These are phyloP conservation scores for Epizoanthus ramosus DNA, from an alignment of 92 coral and sea anemone species.

Conservation along the genomic window DNA sequence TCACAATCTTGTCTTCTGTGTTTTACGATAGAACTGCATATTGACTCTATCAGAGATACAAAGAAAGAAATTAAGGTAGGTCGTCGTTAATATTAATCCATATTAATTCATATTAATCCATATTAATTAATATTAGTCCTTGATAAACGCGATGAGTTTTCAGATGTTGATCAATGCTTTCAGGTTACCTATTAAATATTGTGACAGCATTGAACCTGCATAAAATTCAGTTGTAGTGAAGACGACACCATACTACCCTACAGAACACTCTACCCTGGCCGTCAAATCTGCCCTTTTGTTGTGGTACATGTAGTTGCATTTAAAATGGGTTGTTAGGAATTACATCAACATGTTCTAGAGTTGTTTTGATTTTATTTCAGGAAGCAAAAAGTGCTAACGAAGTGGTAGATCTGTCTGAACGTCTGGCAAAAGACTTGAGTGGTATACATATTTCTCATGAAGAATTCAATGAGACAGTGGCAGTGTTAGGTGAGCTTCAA, in stretches of 20 bases:
- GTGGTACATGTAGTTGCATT: neutral
- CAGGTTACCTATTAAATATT: neutral
- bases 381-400: slow-evolving; percentile 9
- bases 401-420: slow-evolving; percentile 22
- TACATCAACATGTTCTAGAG: neutral
- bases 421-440: slow-evolving; percentile 22
- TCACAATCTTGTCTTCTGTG: no score
- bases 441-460: slow-evolving; percentile 15
- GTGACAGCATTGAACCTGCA: no score
- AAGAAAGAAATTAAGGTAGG: slow-evolving; percentile 33
- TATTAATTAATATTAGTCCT: neutral
- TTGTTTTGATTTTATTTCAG: neutral
- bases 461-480: slow-evolving; percentile 30
- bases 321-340: neutral
- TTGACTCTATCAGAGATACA: slow-evolving; percentile 27
- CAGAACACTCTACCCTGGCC: no score
- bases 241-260: no score
- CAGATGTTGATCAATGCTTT: neutral
- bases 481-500: neutral
- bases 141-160: neutral
- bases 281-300: neutral
- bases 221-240: no score
- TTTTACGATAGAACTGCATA: slow-evolving; percentile 23
- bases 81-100: no score
- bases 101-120: no score